Conservation (phyloP, 2,113 vertebrate genomes). For the Aplodontia rufa region DNA sequence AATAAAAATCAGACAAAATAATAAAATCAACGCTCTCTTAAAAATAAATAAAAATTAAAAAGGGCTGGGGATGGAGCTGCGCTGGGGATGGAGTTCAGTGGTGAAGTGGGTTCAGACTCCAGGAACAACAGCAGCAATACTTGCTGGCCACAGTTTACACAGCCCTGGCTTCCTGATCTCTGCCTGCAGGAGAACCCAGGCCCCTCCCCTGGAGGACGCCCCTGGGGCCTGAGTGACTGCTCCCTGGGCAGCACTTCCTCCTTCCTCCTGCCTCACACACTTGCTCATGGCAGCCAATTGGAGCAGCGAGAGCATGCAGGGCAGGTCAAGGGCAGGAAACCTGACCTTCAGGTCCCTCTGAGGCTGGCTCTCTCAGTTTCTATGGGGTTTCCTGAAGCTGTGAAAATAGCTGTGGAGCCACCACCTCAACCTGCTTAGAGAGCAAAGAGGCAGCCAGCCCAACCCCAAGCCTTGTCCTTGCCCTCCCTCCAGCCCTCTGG, state of each 20-base stretch:
- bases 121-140: too few species aligned
- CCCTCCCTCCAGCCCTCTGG: accelerated
- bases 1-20: too few species aligned
- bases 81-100: too few species aligned
- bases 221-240: neutral
- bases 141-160: neutral
- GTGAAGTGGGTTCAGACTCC: too few species aligned
- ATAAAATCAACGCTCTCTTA: too few species aligned
- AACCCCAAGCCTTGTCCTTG: accelerated
- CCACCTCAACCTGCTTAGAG: neutral
- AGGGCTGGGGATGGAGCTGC: too few species aligned
- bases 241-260: neutral
- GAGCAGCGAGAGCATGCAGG: neutral
- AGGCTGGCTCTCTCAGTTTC: neutral
- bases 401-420: neutral
- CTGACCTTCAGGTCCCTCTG: slow-evolving; percentile 8
- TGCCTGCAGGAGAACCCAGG: too few species aligned
- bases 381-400: neutral
- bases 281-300: neutral
- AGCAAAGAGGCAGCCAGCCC: neutral
- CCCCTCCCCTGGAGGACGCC: accelerated
- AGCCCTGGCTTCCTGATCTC: too few species aligned
- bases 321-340: neutral
- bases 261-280: neutral
- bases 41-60: too few species aligned